phyloP scores from a whole-genome alignment of 2,113 vertebrate species.

The Antigone vipio region DNA sequence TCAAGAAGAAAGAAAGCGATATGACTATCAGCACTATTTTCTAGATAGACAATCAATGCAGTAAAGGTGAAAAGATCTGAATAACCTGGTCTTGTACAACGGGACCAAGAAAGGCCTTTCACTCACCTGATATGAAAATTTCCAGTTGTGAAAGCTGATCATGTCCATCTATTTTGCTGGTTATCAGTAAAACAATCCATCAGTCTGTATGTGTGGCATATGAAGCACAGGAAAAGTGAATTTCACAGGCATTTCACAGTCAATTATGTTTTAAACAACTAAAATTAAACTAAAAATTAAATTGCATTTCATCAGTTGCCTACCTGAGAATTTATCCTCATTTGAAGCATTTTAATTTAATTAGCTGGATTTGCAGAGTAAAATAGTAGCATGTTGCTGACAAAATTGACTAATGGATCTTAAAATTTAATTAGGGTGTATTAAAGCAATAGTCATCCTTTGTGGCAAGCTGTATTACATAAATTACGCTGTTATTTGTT shows the following conservation, averaged over 20 bases:
- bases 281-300: background rate
- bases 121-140: background rate
- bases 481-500: background rate
- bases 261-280: constrained; percentile 27
- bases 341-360: constrained; percentile 15
- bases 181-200: constrained; percentile 32
- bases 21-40: background rate
- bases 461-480: background rate
- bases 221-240: constrained; percentile 25
- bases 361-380: constrained; percentile 8
- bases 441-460: constrained; percentile 19
- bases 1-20: background rate
- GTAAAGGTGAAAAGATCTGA: background rate
- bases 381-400: constrained; percentile 4
- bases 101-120: background rate
- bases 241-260: constrained; percentile 21
- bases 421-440: constrained; percentile 16
- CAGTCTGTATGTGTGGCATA: constrained; percentile 3
- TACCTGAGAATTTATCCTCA: constrained; percentile 16
- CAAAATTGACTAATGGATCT: constrained; percentile 21
- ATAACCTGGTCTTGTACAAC: background rate
- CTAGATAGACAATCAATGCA: background rate
- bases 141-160: constrained; percentile 8
- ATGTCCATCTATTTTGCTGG: background rate
- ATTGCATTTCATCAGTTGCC: constrained; percentile 11